Evolutionary conservation across 37 sponge, comb jelly and placozoan genomes (phyloP).

Genomic region (Trichoplax adhaerens): DNA sequence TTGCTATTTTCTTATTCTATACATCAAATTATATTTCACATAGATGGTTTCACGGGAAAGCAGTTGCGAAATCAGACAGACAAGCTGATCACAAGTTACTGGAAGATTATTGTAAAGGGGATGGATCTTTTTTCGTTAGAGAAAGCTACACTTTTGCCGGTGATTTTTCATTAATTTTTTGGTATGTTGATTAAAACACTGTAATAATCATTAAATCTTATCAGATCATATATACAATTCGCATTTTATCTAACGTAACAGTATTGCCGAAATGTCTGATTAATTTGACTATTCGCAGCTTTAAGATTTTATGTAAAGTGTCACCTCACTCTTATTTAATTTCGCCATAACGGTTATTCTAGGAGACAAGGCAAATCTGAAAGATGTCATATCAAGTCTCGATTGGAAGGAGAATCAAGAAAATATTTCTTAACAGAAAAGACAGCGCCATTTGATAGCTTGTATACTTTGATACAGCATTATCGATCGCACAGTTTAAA

Average conservation of each 20-base stretch:
- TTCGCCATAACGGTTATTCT: background rate
- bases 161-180: slow-evolving; percentile 76
- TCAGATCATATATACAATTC: slow-evolving; percentile 1
- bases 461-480: slow-evolving; percentile 65
- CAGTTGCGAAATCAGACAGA: slow-evolving; percentile 26
- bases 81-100: slow-evolving; percentile 60
- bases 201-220: background rate
- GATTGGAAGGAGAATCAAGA: slow-evolving; percentile 41
- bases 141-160: slow-evolving; percentile 85
- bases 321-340: background rate
- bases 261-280: background rate
- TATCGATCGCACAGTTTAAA: slow-evolving; percentile 23
- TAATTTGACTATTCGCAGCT: background rate
- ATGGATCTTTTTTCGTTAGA: slow-evolving; percentile 81
- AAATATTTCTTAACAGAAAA: slow-evolving; percentile 78
- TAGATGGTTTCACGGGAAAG: slow-evolving; percentile 73
- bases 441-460: slow-evolving; percentile 50
- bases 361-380: slow-evolving; percentile 45
- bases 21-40: background rate
- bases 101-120: slow-evolving; percentile 38
- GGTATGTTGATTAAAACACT: slow-evolving; percentile 15
- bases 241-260: background rate
- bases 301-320: background rate
- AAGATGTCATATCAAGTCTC: slow-evolving; percentile 62
- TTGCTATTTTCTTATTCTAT: background rate